Conservation (phyloP, 2,113 vertebrate species). For the Rhagologus leucostigma region DNA sequence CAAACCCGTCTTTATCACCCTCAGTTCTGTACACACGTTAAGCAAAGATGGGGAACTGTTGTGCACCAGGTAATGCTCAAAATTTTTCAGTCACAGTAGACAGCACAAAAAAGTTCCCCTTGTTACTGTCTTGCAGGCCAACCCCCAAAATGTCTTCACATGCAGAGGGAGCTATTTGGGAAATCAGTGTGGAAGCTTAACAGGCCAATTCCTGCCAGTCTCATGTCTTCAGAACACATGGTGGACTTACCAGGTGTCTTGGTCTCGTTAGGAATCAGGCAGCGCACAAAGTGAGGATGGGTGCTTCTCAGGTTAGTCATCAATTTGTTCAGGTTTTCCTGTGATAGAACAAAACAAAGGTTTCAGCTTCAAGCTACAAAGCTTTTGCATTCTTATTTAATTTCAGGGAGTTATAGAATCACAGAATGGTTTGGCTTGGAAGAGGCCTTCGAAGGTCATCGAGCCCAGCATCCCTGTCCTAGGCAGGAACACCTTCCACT, state of each 20-base stretch:
- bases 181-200: not conserved
- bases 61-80: not conserved
- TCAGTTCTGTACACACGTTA: not conserved
- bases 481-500: not conserved
- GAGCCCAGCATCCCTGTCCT: not conserved
- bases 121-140: not conserved
- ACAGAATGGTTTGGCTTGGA: not conserved
- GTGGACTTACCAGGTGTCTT: conserved; percentile 80
- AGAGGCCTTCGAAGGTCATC: not conserved
- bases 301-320: conserved; percentile 88
- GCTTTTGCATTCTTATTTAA: not conserved
- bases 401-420: not conserved
- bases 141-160: not conserved
- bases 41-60: not conserved
- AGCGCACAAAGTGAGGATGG: conserved; percentile 87
- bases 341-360: not conserved
- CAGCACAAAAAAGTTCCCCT: not conserved
- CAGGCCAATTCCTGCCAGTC: not conserved
- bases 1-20: not conserved
- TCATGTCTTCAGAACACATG: not conserved
- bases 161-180: not conserved
- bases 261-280: conserved; percentile 87
- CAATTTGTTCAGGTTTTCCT: conserved; percentile 93
- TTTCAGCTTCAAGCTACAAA: not conserved
- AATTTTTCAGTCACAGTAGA: not conserved